Conservation (phyloP, 1,140 invertebrate species). For the Aphelenchoides besseyi region DNA sequence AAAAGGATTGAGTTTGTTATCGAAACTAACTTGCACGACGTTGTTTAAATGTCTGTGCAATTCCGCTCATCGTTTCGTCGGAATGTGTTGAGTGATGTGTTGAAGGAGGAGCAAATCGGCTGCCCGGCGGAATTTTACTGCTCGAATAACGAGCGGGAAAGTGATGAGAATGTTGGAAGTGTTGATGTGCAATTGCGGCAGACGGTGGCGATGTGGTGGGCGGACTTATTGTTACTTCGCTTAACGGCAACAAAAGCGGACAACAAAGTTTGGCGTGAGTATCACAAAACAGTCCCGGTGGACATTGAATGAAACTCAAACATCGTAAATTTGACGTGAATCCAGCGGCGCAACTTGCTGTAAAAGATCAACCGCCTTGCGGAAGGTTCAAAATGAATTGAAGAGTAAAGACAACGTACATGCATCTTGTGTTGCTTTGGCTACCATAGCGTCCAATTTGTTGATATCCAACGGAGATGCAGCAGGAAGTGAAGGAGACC, state of each 20-base stretch:
- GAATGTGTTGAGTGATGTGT: neutral
- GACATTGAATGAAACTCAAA: constrained; percentile 40
- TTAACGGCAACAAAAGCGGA: constrained; percentile 49
- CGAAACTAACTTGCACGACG: constrained; percentile 4
- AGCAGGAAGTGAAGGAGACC: constrained; percentile 45
- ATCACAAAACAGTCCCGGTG: constrained; percentile 57
- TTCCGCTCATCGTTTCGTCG: neutral
- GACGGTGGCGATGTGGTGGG: constrained; percentile 15
- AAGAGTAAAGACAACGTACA: constrained; percentile 33
- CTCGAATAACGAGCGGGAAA: neutral
- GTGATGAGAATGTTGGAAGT: constrained; percentile 4
- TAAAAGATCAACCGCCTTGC: constrained; percentile 28
- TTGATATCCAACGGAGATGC: constrained; percentile 38
- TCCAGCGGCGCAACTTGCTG: constrained; percentile 55
- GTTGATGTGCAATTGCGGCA: neutral
- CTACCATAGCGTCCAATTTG: constrained; percentile 42
- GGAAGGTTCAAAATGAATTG: constrained; percentile 6
- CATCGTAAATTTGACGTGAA: constrained; percentile 52
- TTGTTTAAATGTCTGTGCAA: constrained; percentile 8
- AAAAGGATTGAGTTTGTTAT: constrained; percentile 1
- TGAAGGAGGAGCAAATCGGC: constrained; percentile 9
- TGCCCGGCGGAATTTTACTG: constrained; percentile 4
- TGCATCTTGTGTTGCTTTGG: constrained; percentile 54
- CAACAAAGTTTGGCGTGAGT: constrained; percentile 45
- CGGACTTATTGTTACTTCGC: constrained; percentile 26